Evolutionary conservation across 1,140 invertebrate genomes (phyloP), one percentile per base, ranked within the genome.

Genomic region (Caenorhabditis briggsae): DNA sequence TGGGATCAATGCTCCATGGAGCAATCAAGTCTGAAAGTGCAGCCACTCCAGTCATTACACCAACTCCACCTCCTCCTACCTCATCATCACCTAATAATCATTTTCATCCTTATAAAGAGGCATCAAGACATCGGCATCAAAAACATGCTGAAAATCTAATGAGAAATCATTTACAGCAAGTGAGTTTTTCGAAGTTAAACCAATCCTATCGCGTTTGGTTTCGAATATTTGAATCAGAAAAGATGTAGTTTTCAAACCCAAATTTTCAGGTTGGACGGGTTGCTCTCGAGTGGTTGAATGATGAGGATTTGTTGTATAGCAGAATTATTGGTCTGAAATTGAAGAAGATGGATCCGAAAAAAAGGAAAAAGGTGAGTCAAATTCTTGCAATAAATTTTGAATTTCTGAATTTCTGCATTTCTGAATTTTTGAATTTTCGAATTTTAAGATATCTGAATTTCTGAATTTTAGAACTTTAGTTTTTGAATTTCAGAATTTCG

Each of bases 221-320:
- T n/a, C n/a, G n/a, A 11, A 55, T 50, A 11, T 5, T 59, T 23
- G 2, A 41, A 50, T 46, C 25, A 25, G 2, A 18, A 16, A 16
- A 18, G 14, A 18, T 1, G n/a, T 18, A n/a, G 12, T 12, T 23
- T 33, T 12, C 18, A 5, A 20, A 5, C 2, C 7, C 25, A 12
- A 25, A 33, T 50, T 33, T 86, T 46, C 41, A 86, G 50, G 70
- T 70, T n/a, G 70, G 53, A 14, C 50, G 53, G 8, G 85, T 46
- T 48, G 53, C 85, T 46, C 41, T 82, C 16, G 83, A 87, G 20
- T 87, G 82, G 86, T 41, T 84, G 18, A 87, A 87, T 59, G 86
- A 87, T 53, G 86, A 87, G 48, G 82, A 87, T 82, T 43, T 87
- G 12, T 64, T 87, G 25, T 87, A 84, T 50, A 74, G 82, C 16